Conservation (phyloP, 2,888 invertebrate genomes). For the Hirtodrosophila histrioides region DNA sequence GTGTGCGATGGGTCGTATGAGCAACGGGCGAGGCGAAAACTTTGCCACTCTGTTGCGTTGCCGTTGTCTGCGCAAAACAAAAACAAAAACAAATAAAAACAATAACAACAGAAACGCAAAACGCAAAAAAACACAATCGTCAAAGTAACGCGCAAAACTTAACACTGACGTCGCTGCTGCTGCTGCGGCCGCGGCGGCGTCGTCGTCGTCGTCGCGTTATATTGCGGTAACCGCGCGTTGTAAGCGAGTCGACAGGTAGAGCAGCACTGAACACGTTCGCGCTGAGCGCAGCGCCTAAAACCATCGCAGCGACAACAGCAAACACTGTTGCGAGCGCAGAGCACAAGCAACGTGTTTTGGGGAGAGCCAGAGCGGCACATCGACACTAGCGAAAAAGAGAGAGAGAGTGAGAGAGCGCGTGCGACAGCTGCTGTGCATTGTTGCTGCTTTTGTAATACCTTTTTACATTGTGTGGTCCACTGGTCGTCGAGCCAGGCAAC, state of each 20-base stretch:
- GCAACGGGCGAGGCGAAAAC: constrained; percentile 69
- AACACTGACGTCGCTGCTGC: constrained; percentile 58
- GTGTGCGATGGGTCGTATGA: constrained; percentile 71
- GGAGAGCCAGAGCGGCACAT: no score
- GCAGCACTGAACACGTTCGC: constrained; percentile 66
- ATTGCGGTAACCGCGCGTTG: constrained; percentile 61
- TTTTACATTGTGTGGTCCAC: constrained; percentile 55
- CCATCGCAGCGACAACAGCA: constrained; percentile 33
- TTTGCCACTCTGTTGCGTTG: constrained; percentile 66
- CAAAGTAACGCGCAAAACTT: constrained; percentile 60
- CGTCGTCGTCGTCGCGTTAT: constrained; percentile 57
- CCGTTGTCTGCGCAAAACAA: constrained; percentile 47
- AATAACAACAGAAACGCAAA: constrained; percentile 8
- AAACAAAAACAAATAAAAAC: constrained; percentile 20
- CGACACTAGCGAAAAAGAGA: not conserved
- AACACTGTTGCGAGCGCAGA: constrained; percentile 20
- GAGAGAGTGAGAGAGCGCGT: constrained; percentile 9
- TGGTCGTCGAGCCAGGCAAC: constrained; percentile 40
- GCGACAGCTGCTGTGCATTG: no score
- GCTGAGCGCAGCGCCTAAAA: constrained; percentile 47
- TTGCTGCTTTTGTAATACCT: constrained; percentile 23
- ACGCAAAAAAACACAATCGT: constrained; percentile 51
- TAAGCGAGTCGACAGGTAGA: constrained; percentile 78
- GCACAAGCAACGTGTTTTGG: constrained; percentile 10
- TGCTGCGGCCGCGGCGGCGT: constrained; percentile 36